Percentiles rank a stretch among this genome's conserved stretches.
Evolutionary conservation across 2,113 vertebrate species (phyloP).

Genomic region (Deroptyus accipitrinus): DNA sequence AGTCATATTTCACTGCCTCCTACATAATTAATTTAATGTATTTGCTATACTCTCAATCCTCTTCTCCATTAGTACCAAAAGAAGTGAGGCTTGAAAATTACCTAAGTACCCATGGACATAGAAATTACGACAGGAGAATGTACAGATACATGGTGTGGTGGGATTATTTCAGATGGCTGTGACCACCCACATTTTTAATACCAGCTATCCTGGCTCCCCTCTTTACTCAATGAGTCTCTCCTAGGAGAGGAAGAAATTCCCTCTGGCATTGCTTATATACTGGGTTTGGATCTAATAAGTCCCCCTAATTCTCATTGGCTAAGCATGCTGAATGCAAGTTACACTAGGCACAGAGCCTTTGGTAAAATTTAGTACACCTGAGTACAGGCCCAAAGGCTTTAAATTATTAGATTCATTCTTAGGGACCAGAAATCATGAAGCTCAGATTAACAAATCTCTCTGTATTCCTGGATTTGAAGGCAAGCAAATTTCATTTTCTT

Average conservation of each 20-base stretch:
- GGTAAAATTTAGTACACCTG: background rate
- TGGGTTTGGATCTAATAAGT: background rate
- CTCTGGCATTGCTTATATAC: background rate
- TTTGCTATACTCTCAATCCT: slow-evolving; percentile 11
- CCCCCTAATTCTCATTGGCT: background rate
- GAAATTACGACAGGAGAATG: background rate
- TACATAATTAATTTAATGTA: slow-evolving; percentile 50
- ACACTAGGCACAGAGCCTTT: background rate
- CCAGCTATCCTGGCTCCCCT: background rate
- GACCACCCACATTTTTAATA: background rate
- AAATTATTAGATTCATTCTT: background rate
- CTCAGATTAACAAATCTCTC: background rate
- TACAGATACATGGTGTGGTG: background rate
- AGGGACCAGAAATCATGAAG: background rate
- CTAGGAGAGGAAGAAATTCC: background rate
- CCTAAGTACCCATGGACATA: background rate
- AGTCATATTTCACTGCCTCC: slow-evolving; percentile 44
- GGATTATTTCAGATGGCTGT: background rate
- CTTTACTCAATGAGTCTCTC: background rate
- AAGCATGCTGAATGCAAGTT: background rate
- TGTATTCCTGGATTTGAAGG: background rate
- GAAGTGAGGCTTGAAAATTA: background rate
- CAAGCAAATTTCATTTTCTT: background rate
- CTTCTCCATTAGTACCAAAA: background rate
- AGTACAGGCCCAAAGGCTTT: background rate